phyloP scores from a whole-genome alignment of 1,140 invertebrate species.

The Portunus trituberculatus region DNA sequence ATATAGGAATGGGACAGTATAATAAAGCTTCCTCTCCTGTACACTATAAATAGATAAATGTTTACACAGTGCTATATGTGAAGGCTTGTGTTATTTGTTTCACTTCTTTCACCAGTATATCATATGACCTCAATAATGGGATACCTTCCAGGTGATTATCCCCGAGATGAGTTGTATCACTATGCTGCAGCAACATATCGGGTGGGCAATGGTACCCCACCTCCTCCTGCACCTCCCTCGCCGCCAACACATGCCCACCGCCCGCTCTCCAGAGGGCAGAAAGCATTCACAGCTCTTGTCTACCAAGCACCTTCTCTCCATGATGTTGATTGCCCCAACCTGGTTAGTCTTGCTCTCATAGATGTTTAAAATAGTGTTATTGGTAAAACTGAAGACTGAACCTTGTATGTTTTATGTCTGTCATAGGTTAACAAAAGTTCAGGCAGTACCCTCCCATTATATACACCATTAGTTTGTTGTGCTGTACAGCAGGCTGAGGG shows the following conservation, averaged over 20 bases:
- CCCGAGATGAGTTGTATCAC: slow-evolving; percentile 76
- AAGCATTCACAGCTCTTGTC: slow-evolving; percentile 76
- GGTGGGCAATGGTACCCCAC: slow-evolving; percentile 71
- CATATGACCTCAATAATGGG: no score
- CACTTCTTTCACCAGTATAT: no score
- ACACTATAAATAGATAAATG: no score
- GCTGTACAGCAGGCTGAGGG: background rate
- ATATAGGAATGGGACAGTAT: no score
- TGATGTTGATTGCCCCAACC: slow-evolving; percentile 75
- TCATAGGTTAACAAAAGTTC: background rate
- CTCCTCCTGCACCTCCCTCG: slow-evolving; percentile 73
- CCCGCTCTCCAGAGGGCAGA: slow-evolving; percentile 56
- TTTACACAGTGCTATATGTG: no score
- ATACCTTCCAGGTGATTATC: slow-evolving; percentile 58
- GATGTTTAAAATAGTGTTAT: background rate
- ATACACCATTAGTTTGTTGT: background rate
- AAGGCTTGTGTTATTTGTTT: no score
- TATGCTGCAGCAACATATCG: slow-evolving; percentile 75
- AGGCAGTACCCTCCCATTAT: background rate
- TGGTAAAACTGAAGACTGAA: background rate
- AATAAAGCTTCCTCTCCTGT: no score
- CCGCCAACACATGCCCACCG: slow-evolving; percentile 60
- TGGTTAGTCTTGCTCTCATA: slow-evolving; percentile 60
- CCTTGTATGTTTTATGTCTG: background rate
- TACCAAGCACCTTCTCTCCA: slow-evolving; percentile 77